Conservation (phyloP, 2,888 invertebrate genomes). For the Clivina fossor region DNA sequence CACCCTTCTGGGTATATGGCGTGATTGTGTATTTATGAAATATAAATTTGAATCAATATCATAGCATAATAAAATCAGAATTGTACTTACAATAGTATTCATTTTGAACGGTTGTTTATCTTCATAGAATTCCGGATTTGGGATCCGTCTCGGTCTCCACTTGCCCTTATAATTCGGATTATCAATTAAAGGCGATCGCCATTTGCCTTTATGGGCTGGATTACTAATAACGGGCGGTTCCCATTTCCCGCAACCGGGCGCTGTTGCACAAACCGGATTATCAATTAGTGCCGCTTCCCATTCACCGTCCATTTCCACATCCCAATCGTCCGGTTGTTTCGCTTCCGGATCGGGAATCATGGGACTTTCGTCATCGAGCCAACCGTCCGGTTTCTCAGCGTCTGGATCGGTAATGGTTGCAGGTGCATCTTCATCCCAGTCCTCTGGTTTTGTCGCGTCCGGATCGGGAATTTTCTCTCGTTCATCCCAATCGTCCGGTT, state of each 20-base stretch:
- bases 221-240: slow-evolving; percentile 81
- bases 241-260: slow-evolving; percentile 92
- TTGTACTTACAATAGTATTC: slow-evolving; percentile 80
- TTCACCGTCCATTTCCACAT: slow-evolving; percentile 96
- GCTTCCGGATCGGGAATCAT: slow-evolving; percentile 86
- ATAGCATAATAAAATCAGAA: background rate
- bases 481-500: slow-evolving; percentile 96
- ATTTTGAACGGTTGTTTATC: slow-evolving; percentile 88
- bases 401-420: slow-evolving; percentile 73
- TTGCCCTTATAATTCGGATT: slow-evolving; percentile 96
- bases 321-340: slow-evolving; percentile 92
- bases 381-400: slow-evolving; percentile 61
- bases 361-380: slow-evolving; percentile 90
- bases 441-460: slow-evolving; percentile 85
- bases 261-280: slow-evolving; percentile 76
- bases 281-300: slow-evolving; percentile 95
- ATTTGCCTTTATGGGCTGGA: slow-evolving; percentile 89
- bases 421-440: slow-evolving; percentile 96
- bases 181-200: slow-evolving; percentile 85
- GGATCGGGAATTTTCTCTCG: slow-evolving; percentile 89
- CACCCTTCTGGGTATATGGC: too few relatives aligned
- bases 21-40: too few relatives aligned
- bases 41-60: too few relatives aligned
- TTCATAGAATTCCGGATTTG: slow-evolving; percentile 91
- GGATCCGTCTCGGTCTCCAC: slow-evolving; percentile 85